Conservation (phyloP, 2,797 vertebrate species). For the Capromys pilorides region DNA sequence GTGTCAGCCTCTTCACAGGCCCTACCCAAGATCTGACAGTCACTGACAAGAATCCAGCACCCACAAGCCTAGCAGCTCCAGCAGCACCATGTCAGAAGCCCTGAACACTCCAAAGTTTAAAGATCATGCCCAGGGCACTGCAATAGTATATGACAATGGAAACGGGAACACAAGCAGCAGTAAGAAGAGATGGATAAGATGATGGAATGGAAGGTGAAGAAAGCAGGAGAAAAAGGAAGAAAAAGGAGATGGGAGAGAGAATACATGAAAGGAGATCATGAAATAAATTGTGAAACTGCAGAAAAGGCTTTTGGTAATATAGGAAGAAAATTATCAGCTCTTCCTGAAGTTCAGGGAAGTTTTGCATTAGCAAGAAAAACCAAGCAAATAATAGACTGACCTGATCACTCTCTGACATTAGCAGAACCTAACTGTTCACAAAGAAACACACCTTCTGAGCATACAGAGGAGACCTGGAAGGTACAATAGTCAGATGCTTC, state of each 20-base stretch:
- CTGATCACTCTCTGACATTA: conserved; percentile 93
- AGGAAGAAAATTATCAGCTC: conserved; percentile 95
- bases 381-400: conserved; percentile 95
- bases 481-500: conserved; percentile 90
- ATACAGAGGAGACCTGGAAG: conserved; percentile 92
- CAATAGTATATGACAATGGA: neutral
- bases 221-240: conserved; percentile 93
- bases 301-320: conserved; percentile 91
- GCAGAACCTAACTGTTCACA: conserved; percentile 90
- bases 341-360: conserved; percentile 96
- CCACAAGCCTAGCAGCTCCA: neutral
- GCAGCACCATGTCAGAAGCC: neutral
- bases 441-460: conserved; percentile 92
- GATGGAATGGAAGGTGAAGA: conserved; percentile 97
- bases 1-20: neutral
- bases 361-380: conserved; percentile 94
- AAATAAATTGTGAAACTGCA: conserved; percentile 95
- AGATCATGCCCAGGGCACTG: neutral
- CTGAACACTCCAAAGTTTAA: neutral
- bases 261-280: conserved; percentile 95
- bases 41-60: neutral
- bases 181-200: conserved; percentile 96
- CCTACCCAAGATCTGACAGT: neutral
- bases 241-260: conserved; percentile 94
- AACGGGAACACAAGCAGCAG: neutral